Evolutionary conservation across 2,113 vertebrate genomes (phyloP).

Genomic region (Emydocephalus ijimae): DNA sequence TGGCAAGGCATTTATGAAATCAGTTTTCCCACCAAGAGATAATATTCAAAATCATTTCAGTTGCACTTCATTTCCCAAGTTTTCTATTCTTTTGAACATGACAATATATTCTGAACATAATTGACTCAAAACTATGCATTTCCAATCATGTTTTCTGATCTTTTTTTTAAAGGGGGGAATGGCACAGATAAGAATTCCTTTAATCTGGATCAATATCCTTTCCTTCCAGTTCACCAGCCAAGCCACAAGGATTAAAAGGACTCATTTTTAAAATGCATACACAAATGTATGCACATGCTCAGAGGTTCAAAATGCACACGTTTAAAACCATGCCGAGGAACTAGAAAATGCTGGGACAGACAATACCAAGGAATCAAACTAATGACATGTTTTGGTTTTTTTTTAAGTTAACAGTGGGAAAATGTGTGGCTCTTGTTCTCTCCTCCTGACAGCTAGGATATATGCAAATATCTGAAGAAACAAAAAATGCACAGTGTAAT

Average conservation of each 20-base stretch:
- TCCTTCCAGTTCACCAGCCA: not conserved
- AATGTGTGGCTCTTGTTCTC: not conserved
- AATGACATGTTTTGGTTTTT: not conserved
- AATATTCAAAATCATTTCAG: not conserved
- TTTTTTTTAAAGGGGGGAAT: not conserved
- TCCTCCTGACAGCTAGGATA: not conserved
- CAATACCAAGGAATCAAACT: not conserved
- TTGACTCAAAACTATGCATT: not conserved
- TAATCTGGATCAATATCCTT: not conserved
- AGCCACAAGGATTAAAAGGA: not conserved
- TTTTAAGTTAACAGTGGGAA: not conserved
- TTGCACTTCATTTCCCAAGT: not conserved
- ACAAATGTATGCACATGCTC: not conserved
- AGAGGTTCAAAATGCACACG: not conserved
- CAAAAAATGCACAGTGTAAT: not conserved
- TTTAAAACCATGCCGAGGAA: not conserved
- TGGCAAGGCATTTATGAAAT: not conserved
- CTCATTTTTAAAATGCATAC: not conserved
- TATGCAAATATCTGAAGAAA: not conserved
- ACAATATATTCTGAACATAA: not conserved
- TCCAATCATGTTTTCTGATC: not conserved
- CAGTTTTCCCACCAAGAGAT: not conserved
- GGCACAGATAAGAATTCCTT: not conserved
- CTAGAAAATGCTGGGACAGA: not conserved
- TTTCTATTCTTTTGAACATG: not conserved